These are phyloP conservation scores for Esperia sulphurella DNA, from an alignment of 2,888 invertebrate genomes.

Conservation along the genomic window DNA sequence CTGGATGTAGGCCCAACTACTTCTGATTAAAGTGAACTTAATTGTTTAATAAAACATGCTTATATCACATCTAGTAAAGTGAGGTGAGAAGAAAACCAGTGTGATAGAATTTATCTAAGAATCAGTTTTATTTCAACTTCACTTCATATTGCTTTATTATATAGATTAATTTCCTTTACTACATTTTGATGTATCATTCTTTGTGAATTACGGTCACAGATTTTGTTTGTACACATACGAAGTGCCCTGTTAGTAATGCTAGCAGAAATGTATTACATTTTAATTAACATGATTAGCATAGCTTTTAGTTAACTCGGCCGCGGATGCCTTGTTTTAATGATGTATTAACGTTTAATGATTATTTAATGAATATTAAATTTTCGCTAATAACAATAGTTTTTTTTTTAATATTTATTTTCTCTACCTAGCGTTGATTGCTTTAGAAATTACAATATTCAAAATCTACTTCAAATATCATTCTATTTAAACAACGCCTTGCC, in stretches of 20 bases:
- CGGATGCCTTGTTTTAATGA: constrained; percentile 47
- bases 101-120: neutral
- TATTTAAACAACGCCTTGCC: no score
- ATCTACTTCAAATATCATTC: no score
- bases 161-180: neutral
- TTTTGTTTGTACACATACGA: constrained; percentile 13
- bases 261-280: constrained; percentile 35
- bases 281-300: constrained; percentile 42
- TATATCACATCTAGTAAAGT: constrained; percentile 9
- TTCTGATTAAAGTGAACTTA: constrained; percentile 8
- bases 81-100: constrained; percentile 2
- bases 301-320: constrained; percentile 53
- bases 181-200: neutral
- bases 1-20: neutral
- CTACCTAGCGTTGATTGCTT: no score
- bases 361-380: constrained; percentile 43
- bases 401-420: no score
- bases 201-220: constrained; percentile 3
- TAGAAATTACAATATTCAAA: no score
- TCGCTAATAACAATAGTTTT: neutral
- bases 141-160: neutral
- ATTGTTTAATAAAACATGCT: constrained; percentile 1
- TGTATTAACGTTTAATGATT: constrained; percentile 47
- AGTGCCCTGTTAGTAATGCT: constrained; percentile 44
- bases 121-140: neutral